phyloP scores from a whole-genome alignment of 2,888 invertebrate species.

The Latrodectus elegans region DNA sequence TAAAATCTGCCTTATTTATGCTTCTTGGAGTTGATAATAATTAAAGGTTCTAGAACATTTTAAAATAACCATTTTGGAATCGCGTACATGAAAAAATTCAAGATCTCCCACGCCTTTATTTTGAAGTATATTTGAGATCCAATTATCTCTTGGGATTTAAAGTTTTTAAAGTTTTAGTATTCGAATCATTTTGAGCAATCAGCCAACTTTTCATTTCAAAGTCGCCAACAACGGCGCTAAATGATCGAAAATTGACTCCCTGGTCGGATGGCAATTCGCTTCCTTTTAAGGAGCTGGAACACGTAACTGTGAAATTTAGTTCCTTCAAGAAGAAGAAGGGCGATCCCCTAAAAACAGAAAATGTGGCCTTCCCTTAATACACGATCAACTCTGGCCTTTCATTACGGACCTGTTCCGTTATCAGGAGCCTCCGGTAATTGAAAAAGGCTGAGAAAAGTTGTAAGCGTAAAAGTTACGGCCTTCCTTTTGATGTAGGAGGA shows the following conservation, averaged over 20 bases:
- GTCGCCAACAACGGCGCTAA: background rate
- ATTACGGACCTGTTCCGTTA: background rate
- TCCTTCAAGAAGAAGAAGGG: constrained; percentile 7
- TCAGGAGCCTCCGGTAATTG: background rate
- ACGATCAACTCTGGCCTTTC: constrained; percentile 5
- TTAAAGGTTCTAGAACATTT: no score
- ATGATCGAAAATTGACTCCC: background rate
- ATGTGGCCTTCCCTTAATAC: constrained; percentile 2
- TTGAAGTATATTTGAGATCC: no score
- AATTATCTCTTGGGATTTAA: no score
- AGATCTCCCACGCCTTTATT: no score
- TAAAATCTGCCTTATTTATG: no score
- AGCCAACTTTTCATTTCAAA: no score
- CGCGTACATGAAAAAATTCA: no score
- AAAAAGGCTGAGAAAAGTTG: background rate
- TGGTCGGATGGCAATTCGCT: constrained; percentile 15
- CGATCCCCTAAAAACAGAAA: constrained; percentile 5
- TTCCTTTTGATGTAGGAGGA: background rate
- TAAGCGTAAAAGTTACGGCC: background rate
- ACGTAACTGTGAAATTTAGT: constrained; percentile 34
- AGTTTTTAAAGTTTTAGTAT: no score
- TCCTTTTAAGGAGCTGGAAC: constrained; percentile 19
- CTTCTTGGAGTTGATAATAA: no score
- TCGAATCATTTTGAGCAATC: no score
- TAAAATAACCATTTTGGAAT: no score